A percentile compares a stretch with the other conserved stretches of the same genome.
Evolutionary conservation across 1,140 invertebrate genomes (phyloP).

Genomic region (Aphelenchoides besseyi): DNA sequence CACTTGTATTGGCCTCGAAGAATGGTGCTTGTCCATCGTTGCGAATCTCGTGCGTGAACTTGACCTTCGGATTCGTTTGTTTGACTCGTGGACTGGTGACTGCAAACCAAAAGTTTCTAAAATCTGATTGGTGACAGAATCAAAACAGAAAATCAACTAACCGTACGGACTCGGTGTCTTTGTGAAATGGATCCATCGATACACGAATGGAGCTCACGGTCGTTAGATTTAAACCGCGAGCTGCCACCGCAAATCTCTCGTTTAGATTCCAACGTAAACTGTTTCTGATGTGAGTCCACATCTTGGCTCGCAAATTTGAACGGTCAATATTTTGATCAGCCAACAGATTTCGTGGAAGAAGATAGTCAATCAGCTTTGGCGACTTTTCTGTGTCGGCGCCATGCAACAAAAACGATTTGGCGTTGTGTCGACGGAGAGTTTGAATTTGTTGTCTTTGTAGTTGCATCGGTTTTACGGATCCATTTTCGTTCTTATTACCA

Average conservation of each 20-base stretch:
- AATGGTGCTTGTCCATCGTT: constrained; percentile 55
- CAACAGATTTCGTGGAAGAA: background rate
- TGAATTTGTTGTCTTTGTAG: no score
- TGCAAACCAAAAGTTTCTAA: constrained; percentile 55
- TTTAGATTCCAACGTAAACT: constrained; percentile 52
- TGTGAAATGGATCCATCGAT: constrained; percentile 57
- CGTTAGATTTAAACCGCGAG: constrained; percentile 48
- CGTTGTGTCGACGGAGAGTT: no score
- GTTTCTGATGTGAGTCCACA: constrained; percentile 55
- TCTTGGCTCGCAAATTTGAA: constrained; percentile 20
- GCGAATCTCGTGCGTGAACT: constrained; percentile 46
- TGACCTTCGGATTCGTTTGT: constrained; percentile 52
- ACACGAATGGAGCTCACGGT: constrained; percentile 50
- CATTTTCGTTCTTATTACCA: background rate
- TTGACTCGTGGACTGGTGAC: constrained; percentile 51
- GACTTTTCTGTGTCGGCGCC: background rate
- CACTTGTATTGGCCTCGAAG: constrained; percentile 52
- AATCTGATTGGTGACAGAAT: constrained; percentile 5
- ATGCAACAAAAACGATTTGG: background rate
- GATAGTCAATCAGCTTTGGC: background rate
- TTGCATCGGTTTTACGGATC: no score
- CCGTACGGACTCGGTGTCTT: constrained; percentile 51
- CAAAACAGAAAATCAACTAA: constrained; percentile 25
- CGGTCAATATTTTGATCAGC: no score
- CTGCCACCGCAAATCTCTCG: constrained; percentile 47